Conservation (phyloP, 1,140 invertebrate species). For the Goniozus legneri region DNA sequence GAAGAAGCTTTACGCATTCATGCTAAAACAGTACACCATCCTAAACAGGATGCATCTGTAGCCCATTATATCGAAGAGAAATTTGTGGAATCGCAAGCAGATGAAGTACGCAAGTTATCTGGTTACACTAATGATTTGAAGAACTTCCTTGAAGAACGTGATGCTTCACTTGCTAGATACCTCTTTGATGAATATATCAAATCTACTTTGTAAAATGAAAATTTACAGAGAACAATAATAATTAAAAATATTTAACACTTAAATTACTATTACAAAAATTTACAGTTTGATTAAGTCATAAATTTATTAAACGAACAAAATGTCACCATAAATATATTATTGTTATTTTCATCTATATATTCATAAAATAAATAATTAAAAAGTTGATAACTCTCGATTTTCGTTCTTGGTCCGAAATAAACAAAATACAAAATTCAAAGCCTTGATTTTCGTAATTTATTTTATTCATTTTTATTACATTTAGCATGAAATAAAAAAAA, state of each 20-base stretch:
- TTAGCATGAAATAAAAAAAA: too few relatives aligned
- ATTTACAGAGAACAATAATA: conserved; percentile 86
- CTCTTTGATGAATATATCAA: conserved; percentile 70
- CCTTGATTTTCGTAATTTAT: too few relatives aligned
- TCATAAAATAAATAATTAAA: too few relatives aligned
- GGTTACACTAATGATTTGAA: conserved; percentile 71
- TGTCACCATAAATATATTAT: too few relatives aligned
- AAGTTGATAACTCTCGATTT: too few relatives aligned
- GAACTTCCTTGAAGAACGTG: conserved; percentile 56
- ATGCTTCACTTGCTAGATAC: conserved; percentile 64
- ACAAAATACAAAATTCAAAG: too few relatives aligned
- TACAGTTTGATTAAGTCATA: too few relatives aligned
- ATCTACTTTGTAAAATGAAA: conserved; percentile 58
- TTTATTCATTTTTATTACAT: too few relatives aligned
- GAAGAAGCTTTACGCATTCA: conserved; percentile 67
- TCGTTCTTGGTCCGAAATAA: too few relatives aligned
- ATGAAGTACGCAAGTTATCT: conserved; percentile 64
- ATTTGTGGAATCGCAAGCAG: conserved; percentile 66
- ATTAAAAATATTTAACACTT: conserved; percentile 90
- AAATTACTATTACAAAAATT: too few relatives aligned
- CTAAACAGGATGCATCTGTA: conserved; percentile 47
- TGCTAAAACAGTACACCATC: conserved; percentile 28
- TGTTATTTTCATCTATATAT: too few relatives aligned
- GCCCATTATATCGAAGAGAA: conserved; percentile 72
- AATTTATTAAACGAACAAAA: too few relatives aligned